phyloP scores from a whole-genome alignment of 2,113 vertebrate genomes.

The Brevimyrus niger region DNA sequence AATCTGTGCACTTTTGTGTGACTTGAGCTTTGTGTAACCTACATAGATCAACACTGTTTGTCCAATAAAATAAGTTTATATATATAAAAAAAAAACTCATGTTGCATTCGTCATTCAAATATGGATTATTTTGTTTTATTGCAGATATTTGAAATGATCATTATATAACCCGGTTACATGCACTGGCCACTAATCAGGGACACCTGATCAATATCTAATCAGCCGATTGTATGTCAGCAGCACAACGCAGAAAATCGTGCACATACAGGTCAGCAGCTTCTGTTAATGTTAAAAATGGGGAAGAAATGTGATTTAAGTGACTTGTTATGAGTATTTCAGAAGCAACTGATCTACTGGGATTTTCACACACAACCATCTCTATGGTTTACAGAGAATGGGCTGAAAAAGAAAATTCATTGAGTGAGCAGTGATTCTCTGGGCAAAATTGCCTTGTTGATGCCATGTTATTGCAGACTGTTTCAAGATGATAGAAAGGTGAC shows the following conservation, averaged over 20 bases:
- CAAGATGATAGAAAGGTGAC: no score
- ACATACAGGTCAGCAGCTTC: neutral
- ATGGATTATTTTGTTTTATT: neutral
- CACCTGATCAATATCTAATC: neutral
- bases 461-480: neutral
- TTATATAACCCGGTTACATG: neutral
- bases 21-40: neutral
- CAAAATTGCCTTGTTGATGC: neutral
- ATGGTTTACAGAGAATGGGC: neutral
- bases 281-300: neutral
- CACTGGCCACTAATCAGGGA: neutral
- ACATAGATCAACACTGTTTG: neutral
- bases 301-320: neutral
- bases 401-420: neutral
- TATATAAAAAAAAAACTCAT: neutral
- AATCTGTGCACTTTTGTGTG: neutral
- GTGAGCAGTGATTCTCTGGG: neutral
- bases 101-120: neutral
- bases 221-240: neutral
- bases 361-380: neutral
- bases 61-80: neutral
- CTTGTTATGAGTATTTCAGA: neutral
- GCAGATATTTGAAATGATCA: neutral
- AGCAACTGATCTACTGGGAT: neutral
- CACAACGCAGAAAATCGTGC: neutral